A percentile compares a stretch with the other conserved stretches of the same genome.
Conservation (phyloP, 2,888 invertebrate genomes). For the Atethmia centrago region DNA sequence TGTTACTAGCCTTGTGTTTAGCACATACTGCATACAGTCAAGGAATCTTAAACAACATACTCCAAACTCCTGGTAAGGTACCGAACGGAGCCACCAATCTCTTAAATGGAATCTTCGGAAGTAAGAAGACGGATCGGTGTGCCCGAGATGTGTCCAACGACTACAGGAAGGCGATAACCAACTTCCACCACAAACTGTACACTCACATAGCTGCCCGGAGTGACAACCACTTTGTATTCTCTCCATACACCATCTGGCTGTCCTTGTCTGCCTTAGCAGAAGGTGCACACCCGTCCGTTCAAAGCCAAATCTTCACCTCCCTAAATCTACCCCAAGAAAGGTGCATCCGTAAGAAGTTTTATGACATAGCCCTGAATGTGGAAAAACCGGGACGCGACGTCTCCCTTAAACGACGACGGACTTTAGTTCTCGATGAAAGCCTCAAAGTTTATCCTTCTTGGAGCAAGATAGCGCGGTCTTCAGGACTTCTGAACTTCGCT, state of each 20-base stretch:
- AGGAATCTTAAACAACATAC: slow-evolving; percentile 4
- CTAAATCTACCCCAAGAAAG: slow-evolving; percentile 64
- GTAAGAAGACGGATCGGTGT: slow-evolving; percentile 30
- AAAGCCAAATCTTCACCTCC: slow-evolving; percentile 53
- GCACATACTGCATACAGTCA: slow-evolving; percentile 32
- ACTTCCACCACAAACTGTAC: slow-evolving; percentile 46
- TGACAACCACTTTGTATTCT: slow-evolving; percentile 66
- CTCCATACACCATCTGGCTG: slow-evolving; percentile 69
- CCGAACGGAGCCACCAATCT: background rate
- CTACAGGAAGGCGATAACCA: slow-evolving; percentile 43
- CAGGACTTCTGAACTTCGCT: slow-evolving; percentile 48
- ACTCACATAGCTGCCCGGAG: slow-evolving; percentile 43
- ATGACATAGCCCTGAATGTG: slow-evolving; percentile 63
- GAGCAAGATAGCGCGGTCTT: slow-evolving; percentile 24
- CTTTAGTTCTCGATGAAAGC: slow-evolving; percentile 59
- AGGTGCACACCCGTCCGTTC: slow-evolving; percentile 57
- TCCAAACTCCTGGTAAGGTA: slow-evolving; percentile 3
- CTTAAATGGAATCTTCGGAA: slow-evolving; percentile 27
- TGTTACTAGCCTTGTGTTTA: slow-evolving; percentile 38
- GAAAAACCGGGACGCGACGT: slow-evolving; percentile 66
- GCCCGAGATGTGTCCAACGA: slow-evolving; percentile 24
- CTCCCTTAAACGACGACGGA: slow-evolving; percentile 49
- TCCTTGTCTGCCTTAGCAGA: slow-evolving; percentile 69
- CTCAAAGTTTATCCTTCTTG: slow-evolving; percentile 57
- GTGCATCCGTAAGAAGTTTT: slow-evolving; percentile 66